Percentiles rank a stretch among this genome's conserved stretches.
Evolutionary conservation across 2,113 vertebrate genomes (phyloP).

Genomic region (Pavo muticus): DNA sequence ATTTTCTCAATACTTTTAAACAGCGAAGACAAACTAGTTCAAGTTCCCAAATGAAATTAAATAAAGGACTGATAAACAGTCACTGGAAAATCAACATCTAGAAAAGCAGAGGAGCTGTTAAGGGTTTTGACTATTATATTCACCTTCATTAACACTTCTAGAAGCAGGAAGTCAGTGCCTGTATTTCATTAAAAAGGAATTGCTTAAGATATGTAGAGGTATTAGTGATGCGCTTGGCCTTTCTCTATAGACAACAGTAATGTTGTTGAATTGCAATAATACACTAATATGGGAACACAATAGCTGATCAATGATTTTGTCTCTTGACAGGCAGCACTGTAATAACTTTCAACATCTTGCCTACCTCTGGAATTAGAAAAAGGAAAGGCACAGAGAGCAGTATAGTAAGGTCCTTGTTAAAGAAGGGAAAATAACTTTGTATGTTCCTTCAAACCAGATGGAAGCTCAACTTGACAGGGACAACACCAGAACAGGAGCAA

Average conservation of each 20-base stretch:
- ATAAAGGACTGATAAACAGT: slow-evolving; percentile 35
- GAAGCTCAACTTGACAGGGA: slow-evolving; percentile 51
- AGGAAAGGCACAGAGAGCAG: neutral
- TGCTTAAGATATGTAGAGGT: neutral
- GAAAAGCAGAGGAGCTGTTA: slow-evolving; percentile 3
- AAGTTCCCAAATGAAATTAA: neutral
- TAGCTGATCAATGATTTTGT: neutral
- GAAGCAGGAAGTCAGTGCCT: neutral
- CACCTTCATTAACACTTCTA: slow-evolving; percentile 26
- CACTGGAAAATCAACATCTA: slow-evolving; percentile 6
- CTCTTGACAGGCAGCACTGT: slow-evolving; percentile 5
- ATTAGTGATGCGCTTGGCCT: neutral
- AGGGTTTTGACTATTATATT: slow-evolving; percentile 30
- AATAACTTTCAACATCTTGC: neutral
- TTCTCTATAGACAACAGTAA: neutral
- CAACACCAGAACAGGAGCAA: neutral
- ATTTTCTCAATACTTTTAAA: neutral
- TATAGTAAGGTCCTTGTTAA: neutral
- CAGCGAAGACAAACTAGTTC: neutral
- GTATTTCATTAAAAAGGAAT: neutral
- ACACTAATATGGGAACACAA: neutral
- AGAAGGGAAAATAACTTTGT: slow-evolving; percentile 7
- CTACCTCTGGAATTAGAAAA: slow-evolving; percentile 3
- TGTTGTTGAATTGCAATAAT: neutral
- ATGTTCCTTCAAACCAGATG: neutral